Conservation (phyloP, 2,797 vertebrate genomes). For the Schizopygopsis pylzovi region DNA sequence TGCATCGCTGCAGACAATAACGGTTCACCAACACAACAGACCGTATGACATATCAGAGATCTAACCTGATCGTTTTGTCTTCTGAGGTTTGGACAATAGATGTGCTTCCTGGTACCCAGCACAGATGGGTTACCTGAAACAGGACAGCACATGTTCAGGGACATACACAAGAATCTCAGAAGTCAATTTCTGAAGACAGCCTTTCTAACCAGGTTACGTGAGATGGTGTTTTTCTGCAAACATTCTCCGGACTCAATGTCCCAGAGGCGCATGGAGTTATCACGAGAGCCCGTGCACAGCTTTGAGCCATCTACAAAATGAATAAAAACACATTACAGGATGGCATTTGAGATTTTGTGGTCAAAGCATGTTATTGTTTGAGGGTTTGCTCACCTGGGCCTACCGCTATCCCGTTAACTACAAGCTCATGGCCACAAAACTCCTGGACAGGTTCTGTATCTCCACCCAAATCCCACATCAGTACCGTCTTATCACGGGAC, state of each 20-base stretch:
- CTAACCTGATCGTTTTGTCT: slow-evolving; percentile 92
- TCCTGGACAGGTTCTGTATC: slow-evolving; percentile 80
- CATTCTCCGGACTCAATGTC: slow-evolving; percentile 87
- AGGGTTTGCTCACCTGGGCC: slow-evolving; percentile 82
- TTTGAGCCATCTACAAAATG: slow-evolving; percentile 79
- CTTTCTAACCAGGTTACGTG: slow-evolving; percentile 90
- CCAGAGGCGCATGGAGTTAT: slow-evolving; percentile 94
- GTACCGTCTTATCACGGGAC: slow-evolving; percentile 88
- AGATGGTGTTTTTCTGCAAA: slow-evolving; percentile 84
- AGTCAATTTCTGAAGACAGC: not conserved
- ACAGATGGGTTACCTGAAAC: slow-evolving; percentile 92
- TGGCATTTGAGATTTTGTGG: not conserved
- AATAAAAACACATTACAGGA: not conserved
- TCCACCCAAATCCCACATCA: slow-evolving; percentile 90
- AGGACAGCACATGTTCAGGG: slow-evolving; percentile 34
- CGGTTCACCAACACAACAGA: not conserved
- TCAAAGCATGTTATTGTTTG: not conserved
- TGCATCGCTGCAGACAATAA: not conserved
- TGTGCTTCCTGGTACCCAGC: slow-evolving; percentile 89
- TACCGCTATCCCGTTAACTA: slow-evolving; percentile 91
- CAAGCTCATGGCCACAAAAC: slow-evolving; percentile 89
- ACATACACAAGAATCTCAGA: not conserved
- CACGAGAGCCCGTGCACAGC: slow-evolving; percentile 91
- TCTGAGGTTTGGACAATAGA: slow-evolving; percentile 89
- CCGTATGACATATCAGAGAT: not conserved